These are phyloP conservation scores for Oxycera nigricornis DNA, from an alignment of 2,888 invertebrate species.

Conservation along the genomic window DNA sequence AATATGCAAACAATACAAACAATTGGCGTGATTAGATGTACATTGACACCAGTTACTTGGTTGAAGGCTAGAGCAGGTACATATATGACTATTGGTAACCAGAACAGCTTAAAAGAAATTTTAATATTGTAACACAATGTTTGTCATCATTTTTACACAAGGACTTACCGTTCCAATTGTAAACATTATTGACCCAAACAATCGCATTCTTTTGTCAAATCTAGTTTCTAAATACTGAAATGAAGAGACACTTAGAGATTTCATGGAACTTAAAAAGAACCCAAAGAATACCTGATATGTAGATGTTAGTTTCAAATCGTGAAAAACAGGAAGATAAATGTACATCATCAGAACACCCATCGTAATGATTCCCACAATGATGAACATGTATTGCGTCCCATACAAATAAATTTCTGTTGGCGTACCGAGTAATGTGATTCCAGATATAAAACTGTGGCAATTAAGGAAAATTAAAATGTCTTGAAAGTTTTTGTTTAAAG, in stretches of 20 bases:
- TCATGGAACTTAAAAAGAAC: background rate
- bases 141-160: background rate
- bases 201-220: conserved; percentile 69
- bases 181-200: conserved; percentile 72
- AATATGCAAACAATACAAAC: conserved; percentile 81
- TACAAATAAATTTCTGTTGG: conserved; percentile 81
- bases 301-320: conserved; percentile 74
- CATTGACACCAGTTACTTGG: conserved; percentile 80
- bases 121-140: background rate
- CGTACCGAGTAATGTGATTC: conserved; percentile 77
- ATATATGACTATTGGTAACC: conserved; percentile 78
- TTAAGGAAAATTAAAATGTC: too few species aligned
- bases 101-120: conserved; percentile 65
- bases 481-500: too few species aligned
- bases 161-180: conserved; percentile 70
- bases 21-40: conserved; percentile 75
- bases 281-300: conserved; percentile 71
- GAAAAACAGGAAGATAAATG: conserved; percentile 74
- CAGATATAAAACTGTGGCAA: conserved; percentile 71
- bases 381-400: conserved; percentile 76
- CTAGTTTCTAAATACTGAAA: conserved; percentile 73
- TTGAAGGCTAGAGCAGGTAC: conserved; percentile 77
- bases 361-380: conserved; percentile 66
- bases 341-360: conserved; percentile 70
- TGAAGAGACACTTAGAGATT: conserved; percentile 48